These are phyloP conservation scores for Paramormyrops kingsleyae DNA, from an alignment of 2,113 vertebrate species.

Conservation along the genomic window DNA sequence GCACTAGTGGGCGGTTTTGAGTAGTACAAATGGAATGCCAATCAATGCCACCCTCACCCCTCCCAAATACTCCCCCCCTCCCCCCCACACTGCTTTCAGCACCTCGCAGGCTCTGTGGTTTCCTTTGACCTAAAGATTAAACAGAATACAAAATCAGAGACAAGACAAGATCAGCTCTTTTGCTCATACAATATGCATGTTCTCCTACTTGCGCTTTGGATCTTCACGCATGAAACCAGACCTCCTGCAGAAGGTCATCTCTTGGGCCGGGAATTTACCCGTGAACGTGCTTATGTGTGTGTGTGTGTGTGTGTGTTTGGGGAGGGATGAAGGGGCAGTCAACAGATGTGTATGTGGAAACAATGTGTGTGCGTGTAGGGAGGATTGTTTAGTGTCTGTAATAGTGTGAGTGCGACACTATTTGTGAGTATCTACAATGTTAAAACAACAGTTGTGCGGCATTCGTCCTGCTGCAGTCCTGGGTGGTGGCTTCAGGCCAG, in stretches of 20 bases:
- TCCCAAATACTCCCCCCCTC: neutral
- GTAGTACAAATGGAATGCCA: neutral
- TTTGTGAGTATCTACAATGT: neutral
- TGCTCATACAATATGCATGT: constrained; percentile 17
- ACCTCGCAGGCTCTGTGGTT: constrained; percentile 7
- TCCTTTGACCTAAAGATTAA: constrained; percentile 56
- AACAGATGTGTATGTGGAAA: constrained; percentile 2
- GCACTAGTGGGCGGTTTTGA: neutral
- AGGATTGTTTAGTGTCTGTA: neutral
- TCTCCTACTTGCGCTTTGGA: constrained; percentile 27
- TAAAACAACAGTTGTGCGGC: neutral
- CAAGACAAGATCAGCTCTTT: constrained; percentile 37
- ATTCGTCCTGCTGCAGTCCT: neutral
- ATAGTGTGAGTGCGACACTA: neutral
- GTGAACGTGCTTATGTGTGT: constrained; percentile 15
- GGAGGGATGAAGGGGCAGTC: neutral
- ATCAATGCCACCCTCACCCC: neutral
- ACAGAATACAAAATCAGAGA: constrained; percentile 54
- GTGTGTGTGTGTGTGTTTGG: constrained; percentile 4
- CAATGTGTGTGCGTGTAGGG: neutral
- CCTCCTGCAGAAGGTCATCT: constrained; percentile 11
- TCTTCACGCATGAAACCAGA: neutral
- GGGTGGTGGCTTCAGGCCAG: neutral
- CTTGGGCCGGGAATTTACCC: neutral
- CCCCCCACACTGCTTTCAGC: neutral